Evolutionary conservation across 2,113 vertebrate genomes (phyloP), one percentile per base, ranked within the genome.

Genomic region (Crypturellus undulatus): DNA sequence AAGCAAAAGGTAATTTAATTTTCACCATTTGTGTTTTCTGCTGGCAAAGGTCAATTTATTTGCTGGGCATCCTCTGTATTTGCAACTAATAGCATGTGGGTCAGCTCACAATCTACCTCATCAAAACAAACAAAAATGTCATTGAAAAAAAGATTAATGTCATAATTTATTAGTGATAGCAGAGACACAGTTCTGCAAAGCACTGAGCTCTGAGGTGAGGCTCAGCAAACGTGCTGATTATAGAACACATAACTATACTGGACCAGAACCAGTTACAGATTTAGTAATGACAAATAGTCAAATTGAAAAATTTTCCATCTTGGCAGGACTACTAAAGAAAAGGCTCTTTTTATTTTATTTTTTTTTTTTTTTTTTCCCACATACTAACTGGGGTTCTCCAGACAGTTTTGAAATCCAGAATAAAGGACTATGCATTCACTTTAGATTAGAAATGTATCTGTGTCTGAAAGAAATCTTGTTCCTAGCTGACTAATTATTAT

Each of bases 1-100:
- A 43, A 77, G 60, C 25, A 77, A 91, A 93, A 65, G 6, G 18
- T 84, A 90, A 77, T 90, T 72, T 88, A 73, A 86, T 89, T 72
- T 83, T 84, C 28, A 91, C 32, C 24, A 28, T 80, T 87, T 79
- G 6, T 72, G 26, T 63, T 83, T 10, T 78, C 49, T 15, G 3
- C 58, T 79, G 60, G 14, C 30, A 93, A 96, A 96, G 67, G 70
- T 94, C 92, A 94, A 7, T 47, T 7, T 45, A 38, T 54, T 42
- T 56, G 60, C 40, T 90, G 34, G 49, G 43, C 28, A 47, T 28
- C 47, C 36, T 69, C 69, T 71, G 45, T 32, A 82, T 45, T 51
- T 83, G 18, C 42, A 38, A 77, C 75, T 91, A 28, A 52, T 9
- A 59, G 32, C 32, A 72, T 40, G 51, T 30, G 79, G 79, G 81